These are phyloP conservation scores for Apis dorsata DNA, from an alignment of 1,140 invertebrate species.

Conservation along the genomic window DNA sequence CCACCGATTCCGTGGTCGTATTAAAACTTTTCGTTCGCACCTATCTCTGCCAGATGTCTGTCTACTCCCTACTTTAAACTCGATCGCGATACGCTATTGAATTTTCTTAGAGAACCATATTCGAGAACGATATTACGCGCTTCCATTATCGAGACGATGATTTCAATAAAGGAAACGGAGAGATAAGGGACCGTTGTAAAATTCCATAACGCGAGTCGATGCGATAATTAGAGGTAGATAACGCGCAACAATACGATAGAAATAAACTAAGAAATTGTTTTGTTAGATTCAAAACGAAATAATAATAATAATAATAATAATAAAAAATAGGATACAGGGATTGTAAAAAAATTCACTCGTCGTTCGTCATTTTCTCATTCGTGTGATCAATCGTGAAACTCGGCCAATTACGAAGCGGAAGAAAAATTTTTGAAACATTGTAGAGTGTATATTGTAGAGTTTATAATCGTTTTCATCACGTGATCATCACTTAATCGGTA, in stretches of 20 bases:
- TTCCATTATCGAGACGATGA: too few species aligned
- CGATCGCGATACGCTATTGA: not conserved
- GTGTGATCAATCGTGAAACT: too few species aligned
- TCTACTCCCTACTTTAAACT: not conserved
- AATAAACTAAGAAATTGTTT: too few species aligned
- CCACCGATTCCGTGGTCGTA: not conserved
- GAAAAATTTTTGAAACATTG: not conserved
- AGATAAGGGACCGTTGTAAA: not conserved
- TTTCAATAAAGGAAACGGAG: not conserved
- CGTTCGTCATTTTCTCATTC: too few species aligned
- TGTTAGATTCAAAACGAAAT: too few species aligned
- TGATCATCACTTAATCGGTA: not conserved
- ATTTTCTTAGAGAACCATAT: not conserved
- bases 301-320: too few species aligned
- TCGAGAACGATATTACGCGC: not conserved
- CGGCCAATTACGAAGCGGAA: too few species aligned
- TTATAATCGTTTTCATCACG: not conserved
- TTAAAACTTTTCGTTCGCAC: slow-evolving; percentile 6
- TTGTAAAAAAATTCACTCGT: too few species aligned
- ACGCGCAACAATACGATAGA: not conserved
- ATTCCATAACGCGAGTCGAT: not conserved
- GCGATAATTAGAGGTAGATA: not conserved
- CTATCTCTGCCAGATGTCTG: not conserved
- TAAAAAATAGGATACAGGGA: too few species aligned
- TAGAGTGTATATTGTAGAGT: too few species aligned